Percentiles rank a stretch among this genome's conserved stretches.
These are phyloP conservation scores for Myotis daubentonii DNA, from an alignment of 2,797 vertebrate species.

Conservation along the genomic window DNA sequence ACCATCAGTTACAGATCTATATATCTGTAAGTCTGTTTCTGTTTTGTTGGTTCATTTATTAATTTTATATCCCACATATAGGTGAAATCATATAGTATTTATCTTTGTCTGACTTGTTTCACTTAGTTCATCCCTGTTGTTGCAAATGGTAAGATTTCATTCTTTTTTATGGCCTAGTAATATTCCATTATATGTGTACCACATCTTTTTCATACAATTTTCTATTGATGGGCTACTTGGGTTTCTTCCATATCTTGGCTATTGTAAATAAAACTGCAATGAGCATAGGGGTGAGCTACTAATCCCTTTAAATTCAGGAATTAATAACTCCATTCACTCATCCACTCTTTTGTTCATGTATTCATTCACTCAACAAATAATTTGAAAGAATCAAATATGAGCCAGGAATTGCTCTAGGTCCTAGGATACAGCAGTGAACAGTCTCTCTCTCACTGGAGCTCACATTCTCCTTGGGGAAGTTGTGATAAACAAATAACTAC, in stretches of 20 bases:
- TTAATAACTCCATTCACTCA: neutral
- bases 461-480: neutral
- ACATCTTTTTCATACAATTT: neutral
- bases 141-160: neutral
- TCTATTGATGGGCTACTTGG: neutral
- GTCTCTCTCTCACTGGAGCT: neutral
- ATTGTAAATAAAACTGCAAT: neutral
- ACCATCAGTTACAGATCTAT: neutral
- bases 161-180: neutral
- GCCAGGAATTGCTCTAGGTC: neutral
- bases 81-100: neutral
- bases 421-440: neutral
- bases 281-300: neutral
- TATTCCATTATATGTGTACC: neutral
- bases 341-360: constrained; percentile 7
- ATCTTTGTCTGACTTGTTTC: neutral
- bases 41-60: neutral
- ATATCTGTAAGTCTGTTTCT: neutral
- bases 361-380: neutral
- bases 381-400: neutral
- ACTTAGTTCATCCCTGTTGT: neutral
- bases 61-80: neutral
- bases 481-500: neutral
- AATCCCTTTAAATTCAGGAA: neutral
- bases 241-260: neutral